Percentiles rank a stretch among this genome's conserved stretches.
Conservation (phyloP, 2,113 vertebrate species). For the Grus americana region DNA sequence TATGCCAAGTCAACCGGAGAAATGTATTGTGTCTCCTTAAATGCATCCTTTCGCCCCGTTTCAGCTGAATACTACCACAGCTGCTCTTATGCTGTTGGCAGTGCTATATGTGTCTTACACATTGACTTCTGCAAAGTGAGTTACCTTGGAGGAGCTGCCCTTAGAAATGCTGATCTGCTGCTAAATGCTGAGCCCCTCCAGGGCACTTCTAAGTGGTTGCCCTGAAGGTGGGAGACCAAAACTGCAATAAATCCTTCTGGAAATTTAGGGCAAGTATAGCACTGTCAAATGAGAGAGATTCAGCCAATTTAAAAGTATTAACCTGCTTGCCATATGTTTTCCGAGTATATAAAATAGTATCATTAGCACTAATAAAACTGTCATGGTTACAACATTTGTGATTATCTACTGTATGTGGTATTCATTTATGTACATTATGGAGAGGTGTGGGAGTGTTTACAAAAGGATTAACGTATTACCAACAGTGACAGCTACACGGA, state of each 20-base stretch:
- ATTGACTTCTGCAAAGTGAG: neutral
- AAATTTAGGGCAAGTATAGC: neutral
- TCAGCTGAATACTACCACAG: neutral
- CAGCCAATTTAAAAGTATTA: neutral
- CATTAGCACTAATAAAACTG: constrained; percentile 17
- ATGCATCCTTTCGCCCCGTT: neutral
- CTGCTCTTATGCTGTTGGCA: neutral
- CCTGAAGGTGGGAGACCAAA: neutral
- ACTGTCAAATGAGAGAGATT: neutral
- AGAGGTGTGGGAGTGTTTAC: neutral
- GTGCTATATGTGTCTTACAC: neutral
- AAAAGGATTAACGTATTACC: neutral
- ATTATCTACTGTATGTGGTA: neutral
- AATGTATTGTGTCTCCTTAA: constrained; percentile 62
- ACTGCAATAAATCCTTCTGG: neutral
- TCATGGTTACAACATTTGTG: neutral
- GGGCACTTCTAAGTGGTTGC: neutral
- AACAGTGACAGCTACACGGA: neutral
- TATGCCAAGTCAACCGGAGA: constrained; percentile 54
- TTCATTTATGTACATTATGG: neutral
- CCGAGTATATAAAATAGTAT: neutral
- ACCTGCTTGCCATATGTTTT: neutral
- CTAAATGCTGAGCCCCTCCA: neutral
- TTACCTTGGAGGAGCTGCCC: neutral
- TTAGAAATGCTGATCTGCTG: neutral